Evolutionary conservation across 2,797 vertebrate species (phyloP).

Genomic region (Danio choprae): DNA sequence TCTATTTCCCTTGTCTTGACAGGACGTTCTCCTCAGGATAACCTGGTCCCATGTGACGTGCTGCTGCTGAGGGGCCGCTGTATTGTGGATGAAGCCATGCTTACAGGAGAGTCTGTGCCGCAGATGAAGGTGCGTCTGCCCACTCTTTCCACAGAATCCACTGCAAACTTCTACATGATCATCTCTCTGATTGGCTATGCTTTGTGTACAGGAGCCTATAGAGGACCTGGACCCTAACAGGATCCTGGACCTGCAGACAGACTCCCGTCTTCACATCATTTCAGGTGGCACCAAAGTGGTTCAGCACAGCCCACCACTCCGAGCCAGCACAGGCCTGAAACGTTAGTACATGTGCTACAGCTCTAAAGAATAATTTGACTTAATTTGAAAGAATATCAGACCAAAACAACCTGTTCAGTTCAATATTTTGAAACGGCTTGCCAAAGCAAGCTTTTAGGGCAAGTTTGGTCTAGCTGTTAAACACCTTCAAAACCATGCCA

Average conservation of each 20-base stretch:
- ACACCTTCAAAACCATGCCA: too few relatives aligned
- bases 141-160: neutral
- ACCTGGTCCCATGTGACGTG: slow-evolving; percentile 94
- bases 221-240: slow-evolving; percentile 88
- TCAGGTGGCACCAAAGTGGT: slow-evolving; percentile 97
- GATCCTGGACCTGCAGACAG: slow-evolving; percentile 86
- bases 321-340: slow-evolving; percentile 90
- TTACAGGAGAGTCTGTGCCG: slow-evolving; percentile 95
- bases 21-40: slow-evolving; percentile 95
- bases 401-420: too few relatives aligned
- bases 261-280: slow-evolving; percentile 90
- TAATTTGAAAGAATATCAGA: too few relatives aligned
- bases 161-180: neutral
- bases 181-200: slow-evolving; percentile 20
- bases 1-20: slow-evolving; percentile 36
- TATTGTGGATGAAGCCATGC: slow-evolving; percentile 97
- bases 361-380: too few relatives aligned
- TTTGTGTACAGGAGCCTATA: slow-evolving; percentile 85
- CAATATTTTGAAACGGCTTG: too few relatives aligned
- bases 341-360: slow-evolving; percentile 71
- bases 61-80: slow-evolving; percentile 93
- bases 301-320: slow-evolving; percentile 92
- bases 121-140: slow-evolving; percentile 92
- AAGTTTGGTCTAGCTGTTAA: too few relatives aligned
- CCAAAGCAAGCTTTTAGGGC: too few relatives aligned